A percentile compares a stretch with the other conserved stretches of the same genome.
Evolutionary conservation across 2,113 vertebrate genomes (phyloP).

Genomic region (Speoplatyrhinus poulsoni): DNA sequence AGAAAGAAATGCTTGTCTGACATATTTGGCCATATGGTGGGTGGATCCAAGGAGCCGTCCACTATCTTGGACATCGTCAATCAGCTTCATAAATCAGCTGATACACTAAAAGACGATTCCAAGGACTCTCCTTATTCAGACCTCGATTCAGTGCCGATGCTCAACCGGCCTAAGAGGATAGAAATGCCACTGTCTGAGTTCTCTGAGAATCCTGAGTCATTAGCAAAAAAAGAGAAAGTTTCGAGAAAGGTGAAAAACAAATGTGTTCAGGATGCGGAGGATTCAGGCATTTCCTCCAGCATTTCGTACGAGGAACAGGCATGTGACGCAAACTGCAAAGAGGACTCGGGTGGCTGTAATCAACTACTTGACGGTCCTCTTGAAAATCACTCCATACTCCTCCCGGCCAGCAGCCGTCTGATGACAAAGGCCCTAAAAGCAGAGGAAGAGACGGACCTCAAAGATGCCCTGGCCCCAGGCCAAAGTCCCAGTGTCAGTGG

Average conservation of each 20-base stretch:
- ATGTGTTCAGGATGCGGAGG: slow-evolving; percentile 16
- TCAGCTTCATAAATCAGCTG: slow-evolving; percentile 34
- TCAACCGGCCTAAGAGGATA: slow-evolving; percentile 72
- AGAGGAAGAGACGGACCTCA: slow-evolving; percentile 56
- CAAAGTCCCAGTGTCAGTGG: slow-evolving; percentile 18
- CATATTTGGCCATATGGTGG: slow-evolving; percentile 65
- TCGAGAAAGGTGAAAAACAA: slow-evolving; percentile 32
- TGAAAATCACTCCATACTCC: slow-evolving; percentile 56
- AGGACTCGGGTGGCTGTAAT: slow-evolving; percentile 28
- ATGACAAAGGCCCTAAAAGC: slow-evolving; percentile 70
- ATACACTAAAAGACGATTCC: slow-evolving; percentile 54
- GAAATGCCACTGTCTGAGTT: slow-evolving; percentile 28
- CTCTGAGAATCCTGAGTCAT: background rate
- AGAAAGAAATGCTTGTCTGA: slow-evolving; percentile 71
- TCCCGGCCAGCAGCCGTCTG: slow-evolving; percentile 70
- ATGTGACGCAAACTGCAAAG: slow-evolving; percentile 29
- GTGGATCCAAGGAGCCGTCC: slow-evolving; percentile 48
- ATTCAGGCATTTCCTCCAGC: slow-evolving; percentile 7
- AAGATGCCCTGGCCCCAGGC: slow-evolving; percentile 45
- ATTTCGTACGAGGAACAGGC: slow-evolving; percentile 14
- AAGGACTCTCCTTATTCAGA: slow-evolving; percentile 71
- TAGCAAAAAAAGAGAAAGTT: slow-evolving; percentile 28
- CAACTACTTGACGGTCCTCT: slow-evolving; percentile 20
- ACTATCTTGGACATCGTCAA: slow-evolving; percentile 4
- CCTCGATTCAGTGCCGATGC: slow-evolving; percentile 72